phyloP scores from a whole-genome alignment of 2,888 invertebrate species.

The Apoderus coryli region DNA sequence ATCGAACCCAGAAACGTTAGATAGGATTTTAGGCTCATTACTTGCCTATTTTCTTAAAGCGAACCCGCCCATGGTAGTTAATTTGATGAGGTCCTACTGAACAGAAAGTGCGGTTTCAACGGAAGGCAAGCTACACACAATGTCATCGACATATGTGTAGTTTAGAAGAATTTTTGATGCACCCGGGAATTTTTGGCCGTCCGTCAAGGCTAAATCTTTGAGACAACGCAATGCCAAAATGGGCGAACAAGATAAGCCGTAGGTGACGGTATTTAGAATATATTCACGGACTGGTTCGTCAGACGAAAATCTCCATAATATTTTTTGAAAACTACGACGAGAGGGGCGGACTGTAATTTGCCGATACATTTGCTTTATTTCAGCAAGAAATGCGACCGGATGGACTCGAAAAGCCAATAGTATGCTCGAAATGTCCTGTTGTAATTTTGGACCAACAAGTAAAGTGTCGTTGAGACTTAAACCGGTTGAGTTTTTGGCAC shows the following conservation, averaged over 20 bases:
- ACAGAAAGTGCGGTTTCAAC: slow-evolving; percentile 5
- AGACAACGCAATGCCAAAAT: too few species aligned
- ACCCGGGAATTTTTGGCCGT: too few species aligned
- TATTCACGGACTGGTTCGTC: too few species aligned
- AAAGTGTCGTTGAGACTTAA: slow-evolving; percentile 9
- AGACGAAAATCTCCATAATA: slow-evolving; percentile 7
- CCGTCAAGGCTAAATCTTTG: too few species aligned
- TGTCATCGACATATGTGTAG: slow-evolving; percentile 13
- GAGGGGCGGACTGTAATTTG: slow-evolving; percentile 1
- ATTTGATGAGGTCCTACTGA: slow-evolving; percentile 2
- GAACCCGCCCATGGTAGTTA: slow-evolving; percentile 8
- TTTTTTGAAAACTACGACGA: slow-evolving; percentile 9
- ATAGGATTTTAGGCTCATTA: slow-evolving; percentile 2
- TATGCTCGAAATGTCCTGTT: slow-evolving; percentile 10
- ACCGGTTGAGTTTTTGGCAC: slow-evolving; percentile 6
- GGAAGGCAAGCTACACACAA: slow-evolving; percentile 8
- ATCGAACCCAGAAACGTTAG: not conserved
- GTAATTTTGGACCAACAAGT: slow-evolving; percentile 10
- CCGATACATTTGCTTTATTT: slow-evolving; percentile 9
- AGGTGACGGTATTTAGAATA: too few species aligned
- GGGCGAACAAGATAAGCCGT: too few species aligned
- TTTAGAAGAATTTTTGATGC: slow-evolving; percentile 9
- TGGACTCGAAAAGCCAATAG: slow-evolving; percentile 9
- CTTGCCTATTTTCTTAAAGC: slow-evolving; percentile 8
- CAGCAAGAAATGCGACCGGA: slow-evolving; percentile 7